Conservation (phyloP, 2,113 vertebrate genomes). For the Phyllopteryx taeniolatus region DNA sequence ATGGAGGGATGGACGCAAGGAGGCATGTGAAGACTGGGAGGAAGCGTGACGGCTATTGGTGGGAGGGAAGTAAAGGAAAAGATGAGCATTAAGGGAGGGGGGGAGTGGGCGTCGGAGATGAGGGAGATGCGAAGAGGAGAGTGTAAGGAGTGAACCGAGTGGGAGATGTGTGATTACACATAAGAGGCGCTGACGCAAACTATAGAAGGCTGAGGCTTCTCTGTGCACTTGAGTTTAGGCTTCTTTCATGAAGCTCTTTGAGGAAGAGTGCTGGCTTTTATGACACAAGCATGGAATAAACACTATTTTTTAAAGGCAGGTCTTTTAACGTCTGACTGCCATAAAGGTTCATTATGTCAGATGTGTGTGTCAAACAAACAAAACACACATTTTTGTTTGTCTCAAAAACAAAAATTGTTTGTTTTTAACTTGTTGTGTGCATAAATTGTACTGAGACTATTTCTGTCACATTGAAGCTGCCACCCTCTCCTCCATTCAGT, state of each 20-base stretch:
- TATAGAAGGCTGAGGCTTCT: constrained; percentile 46
- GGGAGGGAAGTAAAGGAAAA: constrained; percentile 19
- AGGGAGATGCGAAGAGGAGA: constrained; percentile 64
- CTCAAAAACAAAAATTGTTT: constrained; percentile 9
- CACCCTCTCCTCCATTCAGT: constrained; percentile 25
- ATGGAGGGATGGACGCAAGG: neutral
- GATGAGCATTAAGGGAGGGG: constrained; percentile 28
- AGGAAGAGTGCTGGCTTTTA: neutral
- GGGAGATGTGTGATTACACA: constrained; percentile 68
- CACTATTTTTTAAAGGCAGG: neutral
- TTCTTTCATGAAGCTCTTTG: constrained; percentile 16
- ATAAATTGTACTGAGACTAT: constrained; percentile 1
- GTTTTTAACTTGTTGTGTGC: constrained; percentile 3
- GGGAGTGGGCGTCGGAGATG: constrained; percentile 48
- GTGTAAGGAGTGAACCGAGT: constrained; percentile 64
- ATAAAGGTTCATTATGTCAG: neutral
- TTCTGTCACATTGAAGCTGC: constrained; percentile 6
- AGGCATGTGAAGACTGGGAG: constrained; percentile 4
- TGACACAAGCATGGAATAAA: neutral
- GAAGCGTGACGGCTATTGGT: constrained; percentile 3
- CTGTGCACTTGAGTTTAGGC: constrained; percentile 26
- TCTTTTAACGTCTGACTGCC: neutral
- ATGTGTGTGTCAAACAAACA: neutral
- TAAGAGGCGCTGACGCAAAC: constrained; percentile 64
- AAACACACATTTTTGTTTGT: no score